Evolutionary conservation across 2,888 invertebrate genomes (phyloP).

Genomic region (Erebia aethiops): DNA sequence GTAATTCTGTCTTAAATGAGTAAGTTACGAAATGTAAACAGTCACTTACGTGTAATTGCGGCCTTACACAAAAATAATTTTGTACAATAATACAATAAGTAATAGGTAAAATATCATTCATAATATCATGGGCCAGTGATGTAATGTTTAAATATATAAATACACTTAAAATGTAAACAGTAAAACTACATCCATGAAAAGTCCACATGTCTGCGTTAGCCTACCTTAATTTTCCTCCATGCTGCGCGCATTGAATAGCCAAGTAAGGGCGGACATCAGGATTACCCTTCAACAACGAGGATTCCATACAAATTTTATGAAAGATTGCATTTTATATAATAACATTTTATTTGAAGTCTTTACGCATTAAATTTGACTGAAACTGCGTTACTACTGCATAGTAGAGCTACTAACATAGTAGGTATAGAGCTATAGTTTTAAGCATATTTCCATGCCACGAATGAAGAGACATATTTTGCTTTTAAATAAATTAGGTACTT

Average conservation of each 20-base stretch:
- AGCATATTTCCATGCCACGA: neutral
- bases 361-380: neutral
- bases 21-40: no score
- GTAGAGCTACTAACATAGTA: no score
- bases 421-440: no score
- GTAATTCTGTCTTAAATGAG: no score
- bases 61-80: no score
- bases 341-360: slow-evolving; percentile 39
- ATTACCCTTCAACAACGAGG: slow-evolving; percentile 54
- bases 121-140: neutral
- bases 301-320: slow-evolving; percentile 64
- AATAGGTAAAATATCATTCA: no score
- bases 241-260: slow-evolving; percentile 68
- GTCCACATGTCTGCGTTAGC: slow-evolving; percentile 70
- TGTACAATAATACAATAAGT: no score
- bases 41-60: no score
- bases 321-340: slow-evolving; percentile 50
- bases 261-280: slow-evolving; percentile 66
- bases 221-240: slow-evolving; percentile 76
- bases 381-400: neutral
- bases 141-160: neutral
- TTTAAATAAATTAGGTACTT: no score
- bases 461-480: no score
- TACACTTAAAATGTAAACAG: neutral
- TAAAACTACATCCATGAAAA: slow-evolving; percentile 46